Evolutionary conservation across 2,888 invertebrate species (phyloP).

Genomic region (Orchestes rusci): DNA sequence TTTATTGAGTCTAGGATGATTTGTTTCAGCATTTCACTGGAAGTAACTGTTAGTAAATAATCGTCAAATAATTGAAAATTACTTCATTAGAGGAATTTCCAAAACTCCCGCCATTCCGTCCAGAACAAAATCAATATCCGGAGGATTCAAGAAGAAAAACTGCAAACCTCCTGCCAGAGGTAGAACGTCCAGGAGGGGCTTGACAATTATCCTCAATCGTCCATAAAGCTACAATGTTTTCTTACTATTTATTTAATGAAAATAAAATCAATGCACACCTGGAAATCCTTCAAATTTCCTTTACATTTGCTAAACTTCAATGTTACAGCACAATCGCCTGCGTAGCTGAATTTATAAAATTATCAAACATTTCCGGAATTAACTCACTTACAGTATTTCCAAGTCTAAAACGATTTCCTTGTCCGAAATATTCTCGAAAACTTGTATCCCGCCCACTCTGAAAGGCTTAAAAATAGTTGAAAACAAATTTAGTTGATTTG

Average conservation of each 20-base stretch:
- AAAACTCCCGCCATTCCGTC: slow-evolving; percentile 90
- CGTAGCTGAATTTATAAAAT: slow-evolving; percentile 58
- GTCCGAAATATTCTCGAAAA: slow-evolving; percentile 87
- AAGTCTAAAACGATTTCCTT: slow-evolving; percentile 95
- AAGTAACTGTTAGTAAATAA: slow-evolving; percentile 9
- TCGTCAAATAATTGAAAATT: background rate
- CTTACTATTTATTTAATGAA: background rate
- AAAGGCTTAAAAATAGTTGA: slow-evolving; percentile 60
- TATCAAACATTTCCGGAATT: background rate
- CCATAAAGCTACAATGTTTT: slow-evolving; percentile 69
- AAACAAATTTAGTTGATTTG: background rate
- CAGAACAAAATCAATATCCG: slow-evolving; percentile 92
- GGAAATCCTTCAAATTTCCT: slow-evolving; percentile 76
- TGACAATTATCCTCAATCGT: slow-evolving; percentile 84
- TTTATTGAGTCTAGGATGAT: slow-evolving; percentile 87
- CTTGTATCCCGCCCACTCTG: slow-evolving; percentile 89
- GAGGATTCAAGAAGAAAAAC: slow-evolving; percentile 92
- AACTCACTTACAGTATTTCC: slow-evolving; percentile 73
- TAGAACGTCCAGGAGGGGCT: slow-evolving; percentile 82
- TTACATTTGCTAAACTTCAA: slow-evolving; percentile 77
- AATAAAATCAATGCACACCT: slow-evolving; percentile 44
- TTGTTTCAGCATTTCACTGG: slow-evolving; percentile 75
- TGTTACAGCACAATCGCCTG: slow-evolving; percentile 93
- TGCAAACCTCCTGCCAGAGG: slow-evolving; percentile 95
- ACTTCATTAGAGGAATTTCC: too few relatives aligned